These are phyloP conservation scores for Chromoteleia sp. DNA, from an alignment of 2,888 invertebrate species.

Conservation along the genomic window DNA sequence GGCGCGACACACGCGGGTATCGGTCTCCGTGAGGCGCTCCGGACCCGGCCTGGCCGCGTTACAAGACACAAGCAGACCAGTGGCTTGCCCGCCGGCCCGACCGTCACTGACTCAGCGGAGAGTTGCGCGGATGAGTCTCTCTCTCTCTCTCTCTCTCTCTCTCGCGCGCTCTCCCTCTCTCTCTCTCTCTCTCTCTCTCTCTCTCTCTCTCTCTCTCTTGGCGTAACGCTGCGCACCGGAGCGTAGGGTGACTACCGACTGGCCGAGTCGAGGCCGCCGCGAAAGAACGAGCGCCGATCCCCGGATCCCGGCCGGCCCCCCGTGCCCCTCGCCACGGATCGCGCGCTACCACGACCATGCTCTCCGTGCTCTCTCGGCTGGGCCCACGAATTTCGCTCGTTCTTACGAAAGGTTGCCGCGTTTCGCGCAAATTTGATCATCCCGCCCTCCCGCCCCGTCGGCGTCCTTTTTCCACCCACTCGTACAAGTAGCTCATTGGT, in stretches of 20 bases:
- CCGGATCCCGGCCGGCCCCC: slow-evolving; percentile 61
- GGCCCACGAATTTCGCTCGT: slow-evolving; percentile 64
- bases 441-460: no score
- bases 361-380: slow-evolving; percentile 69
- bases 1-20: slow-evolving; percentile 32
- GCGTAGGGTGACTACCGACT: slow-evolving; percentile 70
- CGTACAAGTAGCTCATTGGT: no score
- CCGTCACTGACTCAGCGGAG: slow-evolving; percentile 72
- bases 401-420: not conserved
- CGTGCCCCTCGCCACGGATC: slow-evolving; percentile 49
- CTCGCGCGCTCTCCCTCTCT: slow-evolving; percentile 24
- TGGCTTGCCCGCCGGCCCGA: slow-evolving; percentile 71
- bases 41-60: slow-evolving; percentile 69
- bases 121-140: slow-evolving; percentile 66
- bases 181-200: slow-evolving; percentile 29
- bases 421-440: not conserved
- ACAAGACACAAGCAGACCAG: slow-evolving; percentile 64
- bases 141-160: slow-evolving; percentile 42
- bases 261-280: slow-evolving; percentile 67
- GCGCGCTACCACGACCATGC: slow-evolving; percentile 55
- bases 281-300: slow-evolving; percentile 66
- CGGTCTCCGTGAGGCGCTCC: slow-evolving; percentile 67
- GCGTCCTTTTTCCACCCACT: no score
- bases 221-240: slow-evolving; percentile 56
- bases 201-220: slow-evolving; percentile 36